Evolutionary conservation across 2,888 invertebrate genomes (phyloP), one percentile per base, ranked within the genome.

Genomic region (Cyaniris semiargus): DNA sequence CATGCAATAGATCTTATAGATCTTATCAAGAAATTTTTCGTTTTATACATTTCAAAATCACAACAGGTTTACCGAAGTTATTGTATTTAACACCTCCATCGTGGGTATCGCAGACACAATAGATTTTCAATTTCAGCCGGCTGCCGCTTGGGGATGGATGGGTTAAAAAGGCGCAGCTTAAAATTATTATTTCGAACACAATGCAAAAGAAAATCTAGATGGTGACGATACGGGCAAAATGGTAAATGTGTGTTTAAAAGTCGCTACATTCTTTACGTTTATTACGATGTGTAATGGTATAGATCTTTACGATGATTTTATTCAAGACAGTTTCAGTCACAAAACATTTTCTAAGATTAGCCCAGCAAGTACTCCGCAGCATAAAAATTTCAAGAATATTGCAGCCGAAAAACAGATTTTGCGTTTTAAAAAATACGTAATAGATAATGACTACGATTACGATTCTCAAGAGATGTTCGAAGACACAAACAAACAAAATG

Each of bases 361-460:
- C 23, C 60, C 21, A 60, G 60, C 23, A 21, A 23, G n/a, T 10
- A 60, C 60, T 21, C 60, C 13, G 21, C 21, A 8, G 23, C 60
- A 1, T 23, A 60, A 7, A 58, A 7, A 21, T 2, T 58, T 58
- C 8, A n/a, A 60, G 13, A 23, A 60, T 60, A 13, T 60, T 60
- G n/a, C 21, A 6, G 53, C 53, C 53, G 53, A 53, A 58, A 58
- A 58, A 21, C 58, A 21, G n/a, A 8, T 21, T 21, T n/a, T 58
- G 8, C 58, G 58, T 58, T 58, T 58, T 53, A 53, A 53, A 53
- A 53, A 53, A 53, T 53, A 53, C 53, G 1, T 53, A 5, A 53
- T 18, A 23, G 23, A 60, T 77, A 79, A 80, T 23, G 74, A 75
- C 31, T 76, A 78, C 60, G 78, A 79, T n/a, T 60, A 48, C 53